Percentiles rank a stretch among this genome's conserved stretches.
Evolutionary conservation across 2,797 vertebrate species (phyloP).

Genomic region (Parauchenoglanis punctatus): DNA sequence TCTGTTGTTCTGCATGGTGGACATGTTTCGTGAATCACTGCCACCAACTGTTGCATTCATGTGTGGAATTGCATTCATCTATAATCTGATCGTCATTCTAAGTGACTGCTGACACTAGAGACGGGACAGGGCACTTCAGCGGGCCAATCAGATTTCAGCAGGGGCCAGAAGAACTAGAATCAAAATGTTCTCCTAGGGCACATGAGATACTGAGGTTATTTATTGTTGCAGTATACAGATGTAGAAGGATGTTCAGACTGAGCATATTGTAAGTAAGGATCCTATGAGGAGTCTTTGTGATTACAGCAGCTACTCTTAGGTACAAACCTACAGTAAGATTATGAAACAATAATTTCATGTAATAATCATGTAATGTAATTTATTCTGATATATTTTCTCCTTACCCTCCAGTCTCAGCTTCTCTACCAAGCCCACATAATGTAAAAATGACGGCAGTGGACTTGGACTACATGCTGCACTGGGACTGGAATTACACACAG

Average conservation of each 20-base stretch:
- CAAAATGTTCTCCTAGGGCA: not conserved
- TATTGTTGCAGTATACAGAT: not conserved
- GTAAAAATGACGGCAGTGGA: slow-evolving; percentile 15
- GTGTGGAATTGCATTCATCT: too few relatives aligned
- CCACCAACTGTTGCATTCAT: too few relatives aligned
- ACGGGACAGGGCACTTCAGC: too few relatives aligned
- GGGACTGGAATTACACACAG: slow-evolving; percentile 16
- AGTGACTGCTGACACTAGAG: too few relatives aligned
- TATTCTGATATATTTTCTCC: not conserved
- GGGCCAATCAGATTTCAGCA: too few relatives aligned
- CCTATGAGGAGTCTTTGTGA: not conserved
- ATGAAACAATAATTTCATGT: not conserved
- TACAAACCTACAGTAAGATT: not conserved
- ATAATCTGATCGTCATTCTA: too few relatives aligned
- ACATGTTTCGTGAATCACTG: too few relatives aligned
- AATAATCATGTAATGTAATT: not conserved
- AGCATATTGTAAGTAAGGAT: not conserved
- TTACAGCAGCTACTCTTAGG: not conserved
- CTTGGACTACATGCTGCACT: slow-evolving; percentile 22
- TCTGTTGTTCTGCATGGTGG: too few relatives aligned
- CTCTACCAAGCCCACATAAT: not conserved
- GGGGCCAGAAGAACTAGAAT: not conserved
- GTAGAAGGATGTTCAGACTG: not conserved
- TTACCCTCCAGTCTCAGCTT: not conserved
- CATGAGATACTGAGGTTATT: not conserved